Conservation (phyloP, 1,140 invertebrate genomes). For the Panagrolaimus sp. region DNA sequence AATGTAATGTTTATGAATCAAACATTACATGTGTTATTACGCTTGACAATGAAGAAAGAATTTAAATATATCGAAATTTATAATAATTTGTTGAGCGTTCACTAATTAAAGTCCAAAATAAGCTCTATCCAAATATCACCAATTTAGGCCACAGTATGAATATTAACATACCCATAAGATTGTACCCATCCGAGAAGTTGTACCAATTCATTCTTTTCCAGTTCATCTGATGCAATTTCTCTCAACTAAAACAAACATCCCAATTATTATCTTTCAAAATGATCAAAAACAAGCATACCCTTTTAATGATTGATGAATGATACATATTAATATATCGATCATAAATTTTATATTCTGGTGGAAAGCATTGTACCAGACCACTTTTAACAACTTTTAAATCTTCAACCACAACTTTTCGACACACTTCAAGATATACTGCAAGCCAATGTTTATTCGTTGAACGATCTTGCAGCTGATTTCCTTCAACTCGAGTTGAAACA, state of each 20-base stretch:
- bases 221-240: slow-evolving; percentile 76
- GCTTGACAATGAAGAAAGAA: too few relatives aligned
- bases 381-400: slow-evolving; percentile 63
- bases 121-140: too few relatives aligned
- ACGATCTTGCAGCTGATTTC: slow-evolving; percentile 83
- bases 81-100: too few relatives aligned
- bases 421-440: slow-evolving; percentile 55
- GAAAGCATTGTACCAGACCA: slow-evolving; percentile 86
- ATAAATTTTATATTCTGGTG: slow-evolving; percentile 87
- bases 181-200: slow-evolving; percentile 82
- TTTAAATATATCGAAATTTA: too few relatives aligned
- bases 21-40: too few relatives aligned
- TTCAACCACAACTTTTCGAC: slow-evolving; percentile 39
- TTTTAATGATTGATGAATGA: slow-evolving; percentile 76
- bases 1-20: too few relatives aligned
- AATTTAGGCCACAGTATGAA: background rate
- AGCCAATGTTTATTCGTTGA: slow-evolving; percentile 75
- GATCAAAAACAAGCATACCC: slow-evolving; percentile 66
- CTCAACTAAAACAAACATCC: slow-evolving; percentile 67
- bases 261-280: slow-evolving; percentile 19
- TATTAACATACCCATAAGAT: slow-evolving; percentile 61
- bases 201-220: slow-evolving; percentile 94
- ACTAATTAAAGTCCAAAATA: too few relatives aligned
- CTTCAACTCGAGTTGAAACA: slow-evolving; percentile 61
- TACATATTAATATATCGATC: slow-evolving; percentile 87